phyloP scores from a whole-genome alignment of 2,888 invertebrate species.

The Xiphydria camelus region DNA sequence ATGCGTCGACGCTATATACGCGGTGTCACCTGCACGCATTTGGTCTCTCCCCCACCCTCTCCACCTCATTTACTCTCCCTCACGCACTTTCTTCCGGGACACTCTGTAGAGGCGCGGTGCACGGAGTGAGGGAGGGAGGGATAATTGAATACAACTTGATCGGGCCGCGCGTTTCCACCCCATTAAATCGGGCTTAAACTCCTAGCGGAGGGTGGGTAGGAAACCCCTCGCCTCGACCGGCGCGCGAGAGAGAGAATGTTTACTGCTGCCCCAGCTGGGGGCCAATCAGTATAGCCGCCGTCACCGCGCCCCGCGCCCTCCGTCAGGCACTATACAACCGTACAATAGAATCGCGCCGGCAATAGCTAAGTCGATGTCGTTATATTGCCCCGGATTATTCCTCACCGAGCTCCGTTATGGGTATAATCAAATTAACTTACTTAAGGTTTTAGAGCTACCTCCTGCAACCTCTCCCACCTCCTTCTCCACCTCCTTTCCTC shows the following conservation, averaged over 20 bases:
- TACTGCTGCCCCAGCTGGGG: slow-evolving; percentile 54
- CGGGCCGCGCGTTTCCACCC: slow-evolving; percentile 57
- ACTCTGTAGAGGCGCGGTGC: slow-evolving; percentile 11
- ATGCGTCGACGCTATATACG: too few species aligned
- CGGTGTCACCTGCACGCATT: too few species aligned
- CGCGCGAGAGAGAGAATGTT: slow-evolving; percentile 48
- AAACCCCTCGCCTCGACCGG: slow-evolving; percentile 12
- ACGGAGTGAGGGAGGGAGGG: slow-evolving; percentile 32
- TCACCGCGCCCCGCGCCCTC: slow-evolving; percentile 19
- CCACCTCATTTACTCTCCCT: too few species aligned
- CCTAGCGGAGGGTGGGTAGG: slow-evolving; percentile 26
- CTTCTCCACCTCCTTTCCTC: background rate
- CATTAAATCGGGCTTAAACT: slow-evolving; percentile 58
- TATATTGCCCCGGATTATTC: slow-evolving; percentile 50
- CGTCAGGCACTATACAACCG: slow-evolving; percentile 33
- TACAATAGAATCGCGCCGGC: slow-evolving; percentile 46
- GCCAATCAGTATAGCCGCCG: slow-evolving; percentile 49
- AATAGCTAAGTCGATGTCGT: slow-evolving; percentile 45
- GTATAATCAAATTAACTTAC: slow-evolving; percentile 40
- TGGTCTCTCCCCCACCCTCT: too few species aligned
- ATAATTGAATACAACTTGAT: slow-evolving; percentile 59
- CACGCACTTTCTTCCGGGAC: slow-evolving; percentile 5
- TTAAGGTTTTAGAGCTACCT: slow-evolving; percentile 32
- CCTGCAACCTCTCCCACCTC: background rate
- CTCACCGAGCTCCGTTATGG: slow-evolving; percentile 30